Evolutionary conservation across 2,888 invertebrate genomes (phyloP).

Genomic region (Myathropa florea): DNA sequence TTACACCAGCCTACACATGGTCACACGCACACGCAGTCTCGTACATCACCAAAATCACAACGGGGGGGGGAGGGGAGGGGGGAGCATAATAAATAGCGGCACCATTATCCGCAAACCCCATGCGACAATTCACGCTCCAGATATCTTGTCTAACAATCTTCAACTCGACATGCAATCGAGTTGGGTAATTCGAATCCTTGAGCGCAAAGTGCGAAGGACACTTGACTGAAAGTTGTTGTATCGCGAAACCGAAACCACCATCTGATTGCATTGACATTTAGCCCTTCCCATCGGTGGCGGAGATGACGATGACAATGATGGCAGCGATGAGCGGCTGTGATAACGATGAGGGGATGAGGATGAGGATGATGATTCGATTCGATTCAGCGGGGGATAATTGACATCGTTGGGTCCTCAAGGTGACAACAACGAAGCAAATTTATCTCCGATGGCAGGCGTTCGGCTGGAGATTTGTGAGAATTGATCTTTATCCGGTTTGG

Average conservation of each 20-base stretch:
- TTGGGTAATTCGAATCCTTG: conserved; percentile 15
- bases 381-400: conserved; percentile 34
- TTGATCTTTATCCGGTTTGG: not conserved
- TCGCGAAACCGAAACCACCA: not conserved
- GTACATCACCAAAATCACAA: not conserved
- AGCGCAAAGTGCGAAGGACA: not conserved
- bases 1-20: not conserved
- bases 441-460: not conserved
- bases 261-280: not conserved
- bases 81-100: conserved; percentile 27
- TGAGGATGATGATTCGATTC: conserved; percentile 5
- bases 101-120: conserved; percentile 29
- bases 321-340: not conserved
- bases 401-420: conserved; percentile 27
- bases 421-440: conserved; percentile 17
- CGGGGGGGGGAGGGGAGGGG: too few species aligned
- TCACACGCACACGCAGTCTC: not conserved
- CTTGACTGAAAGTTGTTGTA: not conserved
- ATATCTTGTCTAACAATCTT: conserved; percentile 22
- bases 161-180: conserved; percentile 24
- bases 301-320: not conserved
- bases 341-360: not conserved
- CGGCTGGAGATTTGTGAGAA: not conserved
- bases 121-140: conserved; percentile 35
- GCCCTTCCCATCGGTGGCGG: not conserved